Base-by-base conservation (phyloP, 2,797 vertebrate species). In the Hippoglossus hippoglossus region DNA sequence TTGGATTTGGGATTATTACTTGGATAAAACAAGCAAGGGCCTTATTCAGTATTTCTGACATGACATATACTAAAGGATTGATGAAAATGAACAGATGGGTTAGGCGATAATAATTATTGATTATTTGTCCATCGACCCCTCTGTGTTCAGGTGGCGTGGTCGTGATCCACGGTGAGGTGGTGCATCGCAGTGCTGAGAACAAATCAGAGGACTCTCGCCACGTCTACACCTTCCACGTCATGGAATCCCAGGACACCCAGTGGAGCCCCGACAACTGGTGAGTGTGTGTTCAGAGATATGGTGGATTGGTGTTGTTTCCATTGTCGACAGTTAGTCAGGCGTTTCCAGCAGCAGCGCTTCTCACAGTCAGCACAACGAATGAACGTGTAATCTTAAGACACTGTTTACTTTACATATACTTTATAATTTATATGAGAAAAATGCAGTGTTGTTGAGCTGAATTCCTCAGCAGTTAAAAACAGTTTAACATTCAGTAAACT, bases 201-300 rank as follows among this genome's bases (percentile, higher is more conserved):
- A 85, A 69, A 18, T 99, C 98, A 0, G 77, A 89, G 1, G 66
- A 41, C 6, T 98, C 97, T 0, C 97, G 98, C 21, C 96, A 99
- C 0, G 96, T 75, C 2, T 99, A 97, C 80, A 93, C 97, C 12
- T 98, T 99, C 92, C 98, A 99, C 1, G 65, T 99, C 66, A 97
- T 99, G 98, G 98, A 99, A 51, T 89, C 94, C 0, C 81, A 95
- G 56, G 93, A 91, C 77, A 95, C 96, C 0, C 49, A 28, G 62
- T 99, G 98, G 98, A 99, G 96, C 89, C 89, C 94, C 0, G 96
- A 97, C 41, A 99, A 99, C 93, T 99, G 98, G 98, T 99, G 89
- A 87, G 94, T 50, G 15, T 15, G 6, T 19, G 9, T 11, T 13
- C 13, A 22, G 9, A 47, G 51, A 1, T 31, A 2, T 6, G n/a